Evolutionary conservation across 2,797 vertebrate species (phyloP), one percentile per base, ranked within the genome.

Genomic region (Scomberomorus guttatus): DNA sequence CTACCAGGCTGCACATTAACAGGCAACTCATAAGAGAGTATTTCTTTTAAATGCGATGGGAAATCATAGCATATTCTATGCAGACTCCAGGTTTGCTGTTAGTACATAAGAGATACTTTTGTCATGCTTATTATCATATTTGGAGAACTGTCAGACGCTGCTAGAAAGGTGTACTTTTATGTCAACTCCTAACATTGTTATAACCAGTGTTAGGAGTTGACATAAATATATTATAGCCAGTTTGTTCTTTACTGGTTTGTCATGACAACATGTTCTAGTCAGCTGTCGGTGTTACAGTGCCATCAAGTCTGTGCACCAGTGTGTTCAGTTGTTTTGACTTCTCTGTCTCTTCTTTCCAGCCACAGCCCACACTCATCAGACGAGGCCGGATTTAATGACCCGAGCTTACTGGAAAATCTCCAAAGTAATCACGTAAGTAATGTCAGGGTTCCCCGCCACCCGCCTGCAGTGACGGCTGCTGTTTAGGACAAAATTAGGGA

Each of bases 371-470:
- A 97, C 75, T 94, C 94, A n/a, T 95, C 94, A 85, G 97, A 98
- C 2, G 97, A 97, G 87, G 95, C 94, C 63, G 95, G 93, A 87
- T 99, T 99, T 94, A 97, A 95, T 91, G 98, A 99, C 77, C 88
- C 94, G 5, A 97, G 96, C 52, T 94, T 99, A 92, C 93, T 98
- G 93, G 98, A 99, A 95, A 99, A 99, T 91, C 96, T 99, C 90
- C 97, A 99, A 90, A 98, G 92, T 91, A 97, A 97, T 96, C 98
- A 99, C 88, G 98, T 99, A 96, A 97, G 98, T 96, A 93, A 90
- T 81, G 76, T 85, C 81, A 82, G 83, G 69, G 56, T 85, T 90
- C 74, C 83, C 71, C 7, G 59, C 71, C 55, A 29, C 51, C 62
- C 3, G 57, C 59, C 64, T 64, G 46, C 63, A 62, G 52, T 32